Percentiles rank a stretch among this genome's conserved stretches.
Evolutionary conservation across 2,113 vertebrate species (phyloP).

Genomic region (Prunella fulvescens): DNA sequence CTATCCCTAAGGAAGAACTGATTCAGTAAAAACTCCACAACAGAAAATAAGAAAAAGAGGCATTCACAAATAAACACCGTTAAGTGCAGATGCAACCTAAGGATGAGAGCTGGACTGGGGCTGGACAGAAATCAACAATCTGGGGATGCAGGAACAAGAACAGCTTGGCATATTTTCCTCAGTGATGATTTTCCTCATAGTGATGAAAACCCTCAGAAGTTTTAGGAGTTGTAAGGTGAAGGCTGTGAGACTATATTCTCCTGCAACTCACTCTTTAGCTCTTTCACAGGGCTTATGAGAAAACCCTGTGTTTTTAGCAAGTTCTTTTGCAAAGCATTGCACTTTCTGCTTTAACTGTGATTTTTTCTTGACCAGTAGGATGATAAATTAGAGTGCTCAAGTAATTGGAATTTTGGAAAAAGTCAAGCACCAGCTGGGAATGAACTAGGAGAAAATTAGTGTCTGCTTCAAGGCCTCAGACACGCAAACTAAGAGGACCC

Average conservation of each 20-base stretch:
- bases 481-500: fast-evolving
- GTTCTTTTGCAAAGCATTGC: not conserved
- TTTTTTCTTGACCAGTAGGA: not conserved
- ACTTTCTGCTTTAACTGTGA: not conserved
- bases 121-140: not conserved
- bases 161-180: not conserved
- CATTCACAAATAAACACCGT: not conserved
- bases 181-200: not conserved
- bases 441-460: not conserved
- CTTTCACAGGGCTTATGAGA: not conserved
- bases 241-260: not conserved
- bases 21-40: not conserved
- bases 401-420: not conserved
- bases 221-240: not conserved
- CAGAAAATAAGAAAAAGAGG: not conserved
- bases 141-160: not conserved
- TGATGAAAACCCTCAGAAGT: not conserved
- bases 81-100: not conserved
- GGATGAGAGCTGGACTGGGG: not conserved
- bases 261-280: not conserved
- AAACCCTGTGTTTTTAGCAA: not conserved
- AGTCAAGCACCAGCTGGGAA: not conserved
- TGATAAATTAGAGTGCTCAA: not conserved
- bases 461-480: not conserved
- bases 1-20: not conserved